Percentiles rank a stretch among this genome's conserved stretches.
Evolutionary conservation across 2,797 vertebrate species (phyloP).

Genomic region (Zenarchopterus dispar): DNA sequence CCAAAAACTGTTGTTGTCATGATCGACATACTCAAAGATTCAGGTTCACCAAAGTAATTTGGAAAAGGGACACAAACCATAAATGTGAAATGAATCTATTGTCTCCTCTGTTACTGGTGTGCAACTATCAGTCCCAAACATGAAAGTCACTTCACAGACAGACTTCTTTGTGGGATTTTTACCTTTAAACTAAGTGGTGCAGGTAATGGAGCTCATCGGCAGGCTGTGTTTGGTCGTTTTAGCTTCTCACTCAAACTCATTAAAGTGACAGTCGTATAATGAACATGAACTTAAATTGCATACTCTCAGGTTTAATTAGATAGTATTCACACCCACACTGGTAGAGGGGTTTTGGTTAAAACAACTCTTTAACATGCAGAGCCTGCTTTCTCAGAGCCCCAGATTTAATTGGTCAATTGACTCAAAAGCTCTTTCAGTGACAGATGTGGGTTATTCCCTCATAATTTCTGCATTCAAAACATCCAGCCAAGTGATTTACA

Average conservation of each 20-base stretch:
- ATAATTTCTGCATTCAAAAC: conserved; percentile 3
- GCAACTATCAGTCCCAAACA: conserved; percentile 5
- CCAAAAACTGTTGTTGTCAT: neutral
- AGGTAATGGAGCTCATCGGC: neutral
- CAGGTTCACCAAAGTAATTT: too few relatives aligned
- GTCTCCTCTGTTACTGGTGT: too few relatives aligned
- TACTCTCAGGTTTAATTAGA: conserved; percentile 5
- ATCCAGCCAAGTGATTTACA: neutral
- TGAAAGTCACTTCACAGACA: neutral
- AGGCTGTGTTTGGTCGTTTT: neutral
- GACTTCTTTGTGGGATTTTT: conserved; percentile 7
- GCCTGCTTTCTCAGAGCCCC: neutral
- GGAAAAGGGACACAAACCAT: neutral
- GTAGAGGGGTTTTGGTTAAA: neutral
- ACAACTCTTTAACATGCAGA: neutral
- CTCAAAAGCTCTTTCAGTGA: conserved; percentile 6
- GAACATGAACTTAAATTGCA: neutral
- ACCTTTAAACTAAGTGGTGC: conserved; percentile 4
- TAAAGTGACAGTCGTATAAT: neutral
- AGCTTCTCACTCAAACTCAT: neutral
- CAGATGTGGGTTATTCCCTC: neutral
- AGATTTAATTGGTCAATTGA: neutral
- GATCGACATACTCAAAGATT: conserved; percentile 8
- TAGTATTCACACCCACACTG: neutral
- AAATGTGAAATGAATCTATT: neutral